These are phyloP conservation scores for Agrypnus murinus DNA, from an alignment of 2,888 invertebrate genomes.

Conservation along the genomic window DNA sequence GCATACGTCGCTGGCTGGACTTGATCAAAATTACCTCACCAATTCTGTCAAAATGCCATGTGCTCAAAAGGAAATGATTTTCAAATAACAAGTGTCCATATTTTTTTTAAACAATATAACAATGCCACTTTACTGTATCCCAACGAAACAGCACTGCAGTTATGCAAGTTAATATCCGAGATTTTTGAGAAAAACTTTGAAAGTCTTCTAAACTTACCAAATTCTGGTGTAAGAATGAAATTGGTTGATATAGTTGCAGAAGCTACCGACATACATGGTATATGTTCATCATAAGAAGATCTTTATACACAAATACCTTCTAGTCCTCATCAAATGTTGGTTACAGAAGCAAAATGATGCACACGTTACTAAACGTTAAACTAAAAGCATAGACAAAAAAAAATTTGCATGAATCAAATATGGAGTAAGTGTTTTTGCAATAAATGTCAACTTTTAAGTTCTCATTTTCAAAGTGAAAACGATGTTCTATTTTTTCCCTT, in stretches of 20 bases:
- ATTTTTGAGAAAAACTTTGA: neutral
- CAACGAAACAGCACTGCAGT: neutral
- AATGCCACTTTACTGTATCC: neutral
- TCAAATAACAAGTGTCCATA: neutral
- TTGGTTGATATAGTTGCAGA: neutral
- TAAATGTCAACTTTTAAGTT: too few species aligned
- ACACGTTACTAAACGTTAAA: neutral
- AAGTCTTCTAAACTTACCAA: neutral
- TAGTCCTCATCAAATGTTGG: neutral
- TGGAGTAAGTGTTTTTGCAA: too few species aligned
- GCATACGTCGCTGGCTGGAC: neutral
- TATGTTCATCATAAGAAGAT: neutral
- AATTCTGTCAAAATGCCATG: neutral
- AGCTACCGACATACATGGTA: neutral
- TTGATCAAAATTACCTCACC: conserved; percentile 5
- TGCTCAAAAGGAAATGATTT: neutral
- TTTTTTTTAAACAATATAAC: neutral
- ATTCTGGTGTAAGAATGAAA: neutral
- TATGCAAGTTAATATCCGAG: neutral
- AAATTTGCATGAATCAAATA: neutral
- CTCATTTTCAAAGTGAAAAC: too few species aligned
- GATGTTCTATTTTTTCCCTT: too few species aligned
- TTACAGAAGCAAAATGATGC: neutral
- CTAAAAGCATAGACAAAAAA: neutral
- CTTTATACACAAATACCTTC: neutral